Evolutionary conservation across 2,113 vertebrate genomes (phyloP).

Genomic region (Naja naja): DNA sequence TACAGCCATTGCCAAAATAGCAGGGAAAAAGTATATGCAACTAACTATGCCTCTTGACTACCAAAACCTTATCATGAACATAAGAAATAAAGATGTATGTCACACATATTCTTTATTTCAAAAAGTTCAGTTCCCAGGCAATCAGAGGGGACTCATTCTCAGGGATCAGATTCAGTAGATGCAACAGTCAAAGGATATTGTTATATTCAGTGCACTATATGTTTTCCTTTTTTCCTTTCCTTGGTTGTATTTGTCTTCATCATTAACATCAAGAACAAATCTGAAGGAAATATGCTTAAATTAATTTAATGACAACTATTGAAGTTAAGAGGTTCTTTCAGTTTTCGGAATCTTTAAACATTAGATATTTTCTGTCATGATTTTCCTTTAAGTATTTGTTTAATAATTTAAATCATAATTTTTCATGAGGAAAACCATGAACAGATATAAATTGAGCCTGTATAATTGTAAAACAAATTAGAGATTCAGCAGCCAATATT

Average conservation of each 20-base stretch:
- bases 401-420: neutral
- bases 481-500: neutral
- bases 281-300: neutral
- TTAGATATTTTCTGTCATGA: conserved; percentile 19
- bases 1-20: neutral
- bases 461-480: neutral
- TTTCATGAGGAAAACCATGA: neutral
- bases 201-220: neutral
- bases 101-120: neutral
- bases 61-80: neutral
- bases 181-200: neutral
- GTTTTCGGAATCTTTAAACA: neutral
- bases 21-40: conserved; percentile 8
- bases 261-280: neutral
- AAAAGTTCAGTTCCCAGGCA: neutral
- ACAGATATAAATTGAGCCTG: neutral
- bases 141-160: neutral
- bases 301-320: conserved; percentile 18
- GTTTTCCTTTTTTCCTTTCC: neutral
- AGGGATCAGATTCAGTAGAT: neutral
- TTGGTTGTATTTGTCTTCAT: neutral
- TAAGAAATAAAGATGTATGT: neutral
- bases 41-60: neutral
- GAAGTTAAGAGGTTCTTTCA: neutral
- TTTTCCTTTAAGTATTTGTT: neutral